phyloP scores from a whole-genome alignment of 2,797 vertebrate species.

The Enteromius thamalakanensis region DNA sequence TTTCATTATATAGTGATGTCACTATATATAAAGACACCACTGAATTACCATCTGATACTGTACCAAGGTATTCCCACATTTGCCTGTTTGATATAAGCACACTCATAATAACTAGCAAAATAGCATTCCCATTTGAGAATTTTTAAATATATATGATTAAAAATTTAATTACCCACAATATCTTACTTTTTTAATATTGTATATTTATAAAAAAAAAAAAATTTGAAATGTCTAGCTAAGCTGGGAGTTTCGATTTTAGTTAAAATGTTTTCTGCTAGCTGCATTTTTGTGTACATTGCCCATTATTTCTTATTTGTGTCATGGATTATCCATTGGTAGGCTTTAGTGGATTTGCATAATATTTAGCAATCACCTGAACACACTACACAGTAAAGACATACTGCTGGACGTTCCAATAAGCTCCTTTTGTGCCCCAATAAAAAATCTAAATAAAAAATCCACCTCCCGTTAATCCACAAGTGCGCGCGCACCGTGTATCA shows the following conservation, averaged over 20 bases:
- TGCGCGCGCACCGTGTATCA: slow-evolving; percentile 46
- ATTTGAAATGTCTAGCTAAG: not conserved
- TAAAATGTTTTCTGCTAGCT: not conserved
- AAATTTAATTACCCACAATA: not conserved
- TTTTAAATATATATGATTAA: not conserved
- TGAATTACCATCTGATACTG: not conserved
- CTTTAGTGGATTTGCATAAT: not conserved
- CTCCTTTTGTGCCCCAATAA: not conserved
- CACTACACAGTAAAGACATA: not conserved
- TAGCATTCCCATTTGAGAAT: not conserved
- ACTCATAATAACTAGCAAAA: not conserved
- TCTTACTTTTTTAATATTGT: not conserved
- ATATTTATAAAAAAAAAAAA: not conserved
- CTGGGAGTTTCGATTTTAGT: not conserved
- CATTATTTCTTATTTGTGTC: not conserved
- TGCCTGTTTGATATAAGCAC: not conserved
- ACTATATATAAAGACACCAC: not conserved
- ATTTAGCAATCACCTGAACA: not conserved
- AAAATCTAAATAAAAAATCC: not conserved
- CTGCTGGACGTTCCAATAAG: not conserved
- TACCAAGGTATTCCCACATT: not conserved
- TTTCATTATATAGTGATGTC: not conserved
- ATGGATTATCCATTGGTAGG: not conserved
- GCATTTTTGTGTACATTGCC: not conserved
- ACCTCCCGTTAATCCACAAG: slow-evolving; percentile 55